Evolutionary conservation across 92 coral and sea anemone genomes (phyloP).

Genomic region (Umimayanthus chanpuru): DNA sequence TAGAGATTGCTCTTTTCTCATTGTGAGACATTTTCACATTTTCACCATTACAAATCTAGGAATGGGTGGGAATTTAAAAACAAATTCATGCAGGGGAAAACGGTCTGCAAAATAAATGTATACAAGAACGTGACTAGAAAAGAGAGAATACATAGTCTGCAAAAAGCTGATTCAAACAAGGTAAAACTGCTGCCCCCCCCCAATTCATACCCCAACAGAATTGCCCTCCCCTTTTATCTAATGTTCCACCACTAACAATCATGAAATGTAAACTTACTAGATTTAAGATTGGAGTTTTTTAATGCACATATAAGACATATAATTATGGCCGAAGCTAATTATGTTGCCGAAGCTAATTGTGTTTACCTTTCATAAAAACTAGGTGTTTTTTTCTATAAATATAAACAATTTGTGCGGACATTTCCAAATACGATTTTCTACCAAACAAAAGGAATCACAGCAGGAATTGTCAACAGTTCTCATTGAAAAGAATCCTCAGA

Average conservation of each 20-base stretch:
- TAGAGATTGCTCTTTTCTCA: neutral
- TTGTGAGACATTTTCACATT: neutral
- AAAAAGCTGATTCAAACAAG: neutral
- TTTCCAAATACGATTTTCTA: neutral
- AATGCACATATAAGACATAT: neutral
- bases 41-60: neutral
- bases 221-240: neutral
- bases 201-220: neutral
- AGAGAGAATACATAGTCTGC: neutral
- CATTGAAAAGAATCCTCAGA: neutral
- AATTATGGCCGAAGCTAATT: no score
- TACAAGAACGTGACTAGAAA: neutral
- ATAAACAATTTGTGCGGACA: neutral
- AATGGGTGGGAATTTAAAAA: neutral
- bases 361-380: neutral
- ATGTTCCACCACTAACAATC: neutral
- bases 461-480: neutral
- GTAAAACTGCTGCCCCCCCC: neutral
- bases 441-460: neutral
- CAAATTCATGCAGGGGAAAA: neutral
- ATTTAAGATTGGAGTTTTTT: neutral
- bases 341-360: neutral
- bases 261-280: no score
- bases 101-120: neutral
- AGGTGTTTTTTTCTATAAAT: neutral